Evolutionary conservation across 2,888 invertebrate species (phyloP).

Genomic region (Osedax frankpressi): DNA sequence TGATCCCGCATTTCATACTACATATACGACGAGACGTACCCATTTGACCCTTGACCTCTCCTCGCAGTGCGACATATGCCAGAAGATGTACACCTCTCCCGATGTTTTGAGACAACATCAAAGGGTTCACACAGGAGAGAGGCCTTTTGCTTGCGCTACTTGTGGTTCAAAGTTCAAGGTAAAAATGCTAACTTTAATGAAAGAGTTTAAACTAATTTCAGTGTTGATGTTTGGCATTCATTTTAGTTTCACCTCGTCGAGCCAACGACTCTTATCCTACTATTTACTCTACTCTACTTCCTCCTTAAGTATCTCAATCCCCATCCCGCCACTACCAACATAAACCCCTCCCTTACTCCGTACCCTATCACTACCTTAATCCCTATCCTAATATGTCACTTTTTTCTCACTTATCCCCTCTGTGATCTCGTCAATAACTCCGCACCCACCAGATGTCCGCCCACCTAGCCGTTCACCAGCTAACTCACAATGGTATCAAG

Average conservation of each 20-base stretch:
- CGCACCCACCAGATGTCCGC: background rate
- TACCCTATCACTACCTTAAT: background rate
- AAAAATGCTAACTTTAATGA: too few species aligned
- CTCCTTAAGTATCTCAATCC: background rate
- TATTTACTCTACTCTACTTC: background rate
- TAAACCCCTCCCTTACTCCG: background rate
- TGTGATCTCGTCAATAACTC: too few species aligned
- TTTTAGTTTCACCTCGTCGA: too few species aligned
- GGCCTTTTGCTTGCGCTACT: background rate
- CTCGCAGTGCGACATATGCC: background rate
- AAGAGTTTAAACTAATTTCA: too few species aligned
- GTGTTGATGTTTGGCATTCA: too few species aligned
- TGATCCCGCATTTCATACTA: too few species aligned
- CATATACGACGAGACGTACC: too few species aligned
- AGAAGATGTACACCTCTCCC: background rate
- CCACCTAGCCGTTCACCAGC: background rate
- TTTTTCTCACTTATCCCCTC: too few species aligned
- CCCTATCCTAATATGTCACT: too few species aligned
- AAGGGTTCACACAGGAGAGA: background rate
- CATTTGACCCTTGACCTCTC: background rate
- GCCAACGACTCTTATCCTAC: background rate
- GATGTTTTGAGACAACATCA: background rate
- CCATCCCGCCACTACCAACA: background rate
- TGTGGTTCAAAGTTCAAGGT: background rate
- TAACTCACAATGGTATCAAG: background rate